Percentiles rank a stretch among this genome's conserved stretches.
These are phyloP conservation scores for Callipepla squamata DNA, from an alignment of 2,113 vertebrate species.

Conservation along the genomic window DNA sequence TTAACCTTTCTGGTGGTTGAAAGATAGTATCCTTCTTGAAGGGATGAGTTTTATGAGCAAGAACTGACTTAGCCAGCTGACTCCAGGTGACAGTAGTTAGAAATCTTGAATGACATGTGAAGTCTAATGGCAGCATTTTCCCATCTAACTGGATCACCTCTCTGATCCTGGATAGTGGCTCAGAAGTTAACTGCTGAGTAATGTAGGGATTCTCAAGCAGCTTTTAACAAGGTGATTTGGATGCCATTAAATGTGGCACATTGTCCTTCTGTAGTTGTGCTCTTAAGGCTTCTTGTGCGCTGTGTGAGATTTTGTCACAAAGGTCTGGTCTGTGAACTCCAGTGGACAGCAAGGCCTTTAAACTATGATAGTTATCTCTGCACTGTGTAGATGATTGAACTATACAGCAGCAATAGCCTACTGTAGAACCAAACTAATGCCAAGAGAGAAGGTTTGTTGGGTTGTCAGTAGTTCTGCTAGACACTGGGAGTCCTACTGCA, in stretches of 20 bases:
- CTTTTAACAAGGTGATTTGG: not conserved
- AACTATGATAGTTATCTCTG: not conserved
- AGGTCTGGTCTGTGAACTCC: not conserved
- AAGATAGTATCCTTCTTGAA: not conserved
- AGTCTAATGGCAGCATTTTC: not conserved
- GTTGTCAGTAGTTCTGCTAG: not conserved
- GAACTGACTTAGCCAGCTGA: accelerated
- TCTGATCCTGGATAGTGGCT: not conserved
- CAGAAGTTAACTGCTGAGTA: not conserved
- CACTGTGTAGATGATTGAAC: not conserved
- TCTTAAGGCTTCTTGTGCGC: not conserved
- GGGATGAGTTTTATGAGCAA: not conserved
- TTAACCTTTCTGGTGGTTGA: not conserved
- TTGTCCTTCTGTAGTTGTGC: not conserved
- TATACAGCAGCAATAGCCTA: not conserved
- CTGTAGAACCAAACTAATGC: not conserved
- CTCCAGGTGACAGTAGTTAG: not conserved
- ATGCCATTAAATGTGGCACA: not conserved
- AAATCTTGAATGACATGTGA: not conserved
- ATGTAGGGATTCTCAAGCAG: not conserved
- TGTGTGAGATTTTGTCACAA: not conserved
- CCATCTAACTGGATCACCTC: not conserved
- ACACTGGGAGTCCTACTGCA: not conserved
- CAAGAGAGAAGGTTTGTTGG: not conserved
- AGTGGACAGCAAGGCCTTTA: not conserved